phyloP scores from a whole-genome alignment of 2,113 vertebrate genomes.

The Empidonax alnorum region DNA sequence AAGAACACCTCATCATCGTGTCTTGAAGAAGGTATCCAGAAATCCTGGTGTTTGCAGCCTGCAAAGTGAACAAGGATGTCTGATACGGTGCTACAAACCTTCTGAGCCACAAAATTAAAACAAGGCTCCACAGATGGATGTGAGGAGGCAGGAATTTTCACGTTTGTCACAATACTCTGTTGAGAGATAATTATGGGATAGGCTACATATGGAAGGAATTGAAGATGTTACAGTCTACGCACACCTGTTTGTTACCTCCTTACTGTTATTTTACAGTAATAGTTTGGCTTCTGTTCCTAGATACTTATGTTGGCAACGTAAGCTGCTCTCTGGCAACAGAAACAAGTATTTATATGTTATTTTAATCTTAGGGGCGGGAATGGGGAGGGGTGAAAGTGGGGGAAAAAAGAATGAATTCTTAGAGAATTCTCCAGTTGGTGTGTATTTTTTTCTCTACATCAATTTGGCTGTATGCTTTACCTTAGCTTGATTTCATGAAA shows the following conservation, averaged over 20 bases:
- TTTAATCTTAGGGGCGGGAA: background rate
- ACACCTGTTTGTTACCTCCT: background rate
- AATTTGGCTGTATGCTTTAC: background rate
- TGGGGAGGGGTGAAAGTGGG: rapidly evolving
- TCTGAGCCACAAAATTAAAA: background rate
- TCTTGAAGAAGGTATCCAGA: background rate
- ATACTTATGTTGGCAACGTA: background rate
- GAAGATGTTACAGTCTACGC: background rate
- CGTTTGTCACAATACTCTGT: background rate
- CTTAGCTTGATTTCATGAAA: background rate
- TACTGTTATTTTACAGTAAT: background rate
- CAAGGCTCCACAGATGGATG: background rate
- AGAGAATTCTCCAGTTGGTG: background rate
- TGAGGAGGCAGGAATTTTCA: background rate
- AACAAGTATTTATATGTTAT: background rate
- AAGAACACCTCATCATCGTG: background rate
- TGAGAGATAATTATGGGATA: background rate
- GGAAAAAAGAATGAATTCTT: background rate
- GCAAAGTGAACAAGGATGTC: background rate
- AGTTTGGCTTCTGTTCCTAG: background rate
- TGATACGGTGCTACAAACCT: background rate
- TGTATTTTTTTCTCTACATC: background rate
- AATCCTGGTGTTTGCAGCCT: background rate
- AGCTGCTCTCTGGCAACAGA: background rate
- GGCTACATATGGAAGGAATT: background rate